phyloP scores from a whole-genome alignment of 2,113 vertebrate genomes.

The Microtus pennsylvanicus region DNA sequence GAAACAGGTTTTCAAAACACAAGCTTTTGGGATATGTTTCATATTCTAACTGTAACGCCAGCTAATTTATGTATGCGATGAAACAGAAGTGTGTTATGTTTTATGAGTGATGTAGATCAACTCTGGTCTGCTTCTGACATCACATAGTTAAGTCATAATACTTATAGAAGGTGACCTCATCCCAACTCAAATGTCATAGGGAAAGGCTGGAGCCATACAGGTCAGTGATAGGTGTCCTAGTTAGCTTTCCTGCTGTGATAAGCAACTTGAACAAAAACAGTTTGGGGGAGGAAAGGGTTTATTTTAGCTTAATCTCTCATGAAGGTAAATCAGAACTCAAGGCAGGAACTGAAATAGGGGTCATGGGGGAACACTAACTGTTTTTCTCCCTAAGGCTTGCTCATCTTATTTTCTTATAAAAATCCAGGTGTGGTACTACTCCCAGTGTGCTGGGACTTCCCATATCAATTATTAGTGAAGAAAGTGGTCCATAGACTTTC shows the following conservation, averaged over 20 bases:
- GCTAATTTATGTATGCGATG: background rate
- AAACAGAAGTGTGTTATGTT: background rate
- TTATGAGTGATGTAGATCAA: background rate
- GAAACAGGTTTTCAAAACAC: background rate
- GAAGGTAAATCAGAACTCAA: background rate
- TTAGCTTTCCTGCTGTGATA: background rate
- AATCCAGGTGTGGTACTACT: background rate
- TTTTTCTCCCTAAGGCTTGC: background rate
- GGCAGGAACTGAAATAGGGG: background rate
- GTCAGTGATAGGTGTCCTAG: background rate
- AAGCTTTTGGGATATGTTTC: background rate
- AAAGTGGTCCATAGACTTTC: background rate
- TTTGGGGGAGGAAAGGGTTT: background rate
- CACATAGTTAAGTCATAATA: background rate
- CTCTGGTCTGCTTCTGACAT: background rate
- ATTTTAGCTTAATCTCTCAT: background rate
- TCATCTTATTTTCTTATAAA: background rate
- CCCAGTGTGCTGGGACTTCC: background rate
- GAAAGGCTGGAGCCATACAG: background rate
- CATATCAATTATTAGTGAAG: background rate
- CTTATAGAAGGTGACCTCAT: background rate
- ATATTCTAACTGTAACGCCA: background rate
- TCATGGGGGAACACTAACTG: background rate
- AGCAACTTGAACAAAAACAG: background rate
- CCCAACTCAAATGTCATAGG: background rate